Base-by-base conservation (phyloP, 1,140 invertebrate genomes). In the Drosophila bocqueti region DNA sequence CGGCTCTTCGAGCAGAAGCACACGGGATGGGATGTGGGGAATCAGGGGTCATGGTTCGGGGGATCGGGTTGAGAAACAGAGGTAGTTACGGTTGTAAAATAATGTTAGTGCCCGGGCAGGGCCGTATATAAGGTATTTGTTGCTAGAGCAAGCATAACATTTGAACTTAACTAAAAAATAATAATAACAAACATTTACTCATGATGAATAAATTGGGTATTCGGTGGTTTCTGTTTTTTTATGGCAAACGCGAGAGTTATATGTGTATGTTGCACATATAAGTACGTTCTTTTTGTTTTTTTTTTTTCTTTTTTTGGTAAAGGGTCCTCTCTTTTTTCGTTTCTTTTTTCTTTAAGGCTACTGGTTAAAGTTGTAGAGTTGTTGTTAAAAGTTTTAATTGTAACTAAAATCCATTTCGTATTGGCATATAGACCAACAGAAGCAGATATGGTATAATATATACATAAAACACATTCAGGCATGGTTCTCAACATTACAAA, bases 261-360 rank as follows among this genome's bases (percentile, higher is more conserved):
- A 58, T 62, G 64, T 63, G 47, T 67, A 54, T 54, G 54, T 75
- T 49, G 66, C 55, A 81, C 34, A 81, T 61, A 50, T 54, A 60
- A 45, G 49, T 80, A 47, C 24, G 29, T 50, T 67, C 42, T 61
- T 31, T n/a, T 6, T 45, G 9, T 21, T 21, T 4, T 42, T 31
- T 34, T 29, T 5, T 50, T 18, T 71, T 68, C 21, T 62, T 73
- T 50, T 66, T 76, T 69, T 84, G 74, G 81, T 79, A 90, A 84
- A 89, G 85, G 85, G 85, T 90, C 85, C 85, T 90, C 85, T 90
- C 76, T 90, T 89, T 89, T 81, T 78, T 76, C 76, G 38, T 67
- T 64, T 61, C 59, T 52, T 63, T 71, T 62, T 64, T 62, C n/a
- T 63, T 50, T 58, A 49, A 55, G 52, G 52, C 52, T 63, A 66